A percentile compares a stretch with the other conserved stretches of the same genome.
Evolutionary conservation across 1,140 invertebrate genomes (phyloP).

Genomic region (Maconellicoccus hirsutus): DNA sequence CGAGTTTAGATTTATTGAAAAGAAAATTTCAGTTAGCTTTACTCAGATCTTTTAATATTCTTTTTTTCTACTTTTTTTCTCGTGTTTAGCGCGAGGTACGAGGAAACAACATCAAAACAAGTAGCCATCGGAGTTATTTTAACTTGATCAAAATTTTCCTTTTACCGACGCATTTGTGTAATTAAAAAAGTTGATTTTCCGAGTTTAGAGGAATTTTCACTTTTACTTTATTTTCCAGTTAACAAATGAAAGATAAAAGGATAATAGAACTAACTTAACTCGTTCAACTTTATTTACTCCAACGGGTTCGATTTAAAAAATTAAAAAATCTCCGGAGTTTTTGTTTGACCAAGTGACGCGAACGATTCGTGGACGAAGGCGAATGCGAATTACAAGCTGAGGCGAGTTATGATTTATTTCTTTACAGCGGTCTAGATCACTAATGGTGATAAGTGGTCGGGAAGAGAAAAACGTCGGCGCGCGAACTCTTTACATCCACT

Average conservation of each 20-base stretch:
- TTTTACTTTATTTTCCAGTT: too few species aligned
- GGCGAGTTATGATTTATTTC: too few species aligned
- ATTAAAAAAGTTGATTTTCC: conserved; percentile 6
- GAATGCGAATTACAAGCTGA: too few species aligned
- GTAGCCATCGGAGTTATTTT: not conserved
- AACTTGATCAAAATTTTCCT: conserved; percentile 13
- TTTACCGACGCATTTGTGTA: conserved; percentile 6
- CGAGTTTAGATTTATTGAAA: conserved; percentile 21
- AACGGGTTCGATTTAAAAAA: too few species aligned
- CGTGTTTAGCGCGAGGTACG: not conserved
- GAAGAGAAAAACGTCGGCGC: not conserved
- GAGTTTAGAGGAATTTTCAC: too few species aligned
- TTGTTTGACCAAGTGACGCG: too few species aligned
- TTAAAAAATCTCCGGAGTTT: too few species aligned
- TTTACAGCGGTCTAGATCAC: not conserved
- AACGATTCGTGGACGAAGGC: too few species aligned
- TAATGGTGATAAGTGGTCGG: not conserved
- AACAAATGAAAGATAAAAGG: too few species aligned
- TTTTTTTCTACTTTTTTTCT: not conserved
- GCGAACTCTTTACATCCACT: not conserved
- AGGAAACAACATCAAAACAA: not conserved
- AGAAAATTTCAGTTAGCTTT: conserved; percentile 14
- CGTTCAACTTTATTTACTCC: too few species aligned
- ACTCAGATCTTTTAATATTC: conserved; percentile 12
- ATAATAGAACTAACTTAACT: too few species aligned